Percentiles rank a stretch among this genome's conserved stretches.
Conservation (phyloP, 2,797 vertebrate genomes). For the Hypotaenidia okinawae region DNA sequence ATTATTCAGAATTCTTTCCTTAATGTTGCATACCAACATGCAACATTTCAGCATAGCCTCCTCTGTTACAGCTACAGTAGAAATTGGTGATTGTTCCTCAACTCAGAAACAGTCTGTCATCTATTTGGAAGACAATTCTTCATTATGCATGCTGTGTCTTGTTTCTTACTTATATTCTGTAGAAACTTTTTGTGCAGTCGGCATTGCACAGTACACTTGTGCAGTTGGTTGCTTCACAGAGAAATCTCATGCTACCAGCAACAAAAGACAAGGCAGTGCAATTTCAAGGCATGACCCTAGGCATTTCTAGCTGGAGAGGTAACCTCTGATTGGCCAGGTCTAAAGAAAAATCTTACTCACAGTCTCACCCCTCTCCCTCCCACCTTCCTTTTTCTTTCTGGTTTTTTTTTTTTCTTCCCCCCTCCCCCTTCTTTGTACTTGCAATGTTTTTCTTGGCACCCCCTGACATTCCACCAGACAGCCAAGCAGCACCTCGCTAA, state of each 20-base stretch:
- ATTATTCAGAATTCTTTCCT: neutral
- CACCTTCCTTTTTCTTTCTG: too few species aligned
- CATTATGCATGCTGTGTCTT: neutral
- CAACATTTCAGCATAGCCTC: neutral
- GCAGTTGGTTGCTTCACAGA: neutral
- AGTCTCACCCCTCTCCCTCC: neutral
- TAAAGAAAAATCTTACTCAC: neutral
- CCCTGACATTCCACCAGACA: neutral
- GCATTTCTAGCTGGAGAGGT: neutral
- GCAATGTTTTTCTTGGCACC: conserved; percentile 18
- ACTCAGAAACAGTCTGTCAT: neutral
- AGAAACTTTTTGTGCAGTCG: neutral
- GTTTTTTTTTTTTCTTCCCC: too few species aligned
- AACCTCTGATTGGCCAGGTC: neutral
- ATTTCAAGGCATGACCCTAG: neutral
- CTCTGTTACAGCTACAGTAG: neutral
- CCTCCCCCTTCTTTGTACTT: neutral
- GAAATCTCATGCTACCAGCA: neutral
- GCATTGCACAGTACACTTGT: neutral
- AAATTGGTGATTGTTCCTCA: neutral
- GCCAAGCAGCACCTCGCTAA: conserved; percentile 47
- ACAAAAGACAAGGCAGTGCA: neutral
- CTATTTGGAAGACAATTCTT: neutral
- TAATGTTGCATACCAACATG: neutral
- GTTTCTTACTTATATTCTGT: neutral